These are phyloP conservation scores for Nasonia vitripennis DNA, from an alignment of 1,140 invertebrate species.

Conservation along the genomic window DNA sequence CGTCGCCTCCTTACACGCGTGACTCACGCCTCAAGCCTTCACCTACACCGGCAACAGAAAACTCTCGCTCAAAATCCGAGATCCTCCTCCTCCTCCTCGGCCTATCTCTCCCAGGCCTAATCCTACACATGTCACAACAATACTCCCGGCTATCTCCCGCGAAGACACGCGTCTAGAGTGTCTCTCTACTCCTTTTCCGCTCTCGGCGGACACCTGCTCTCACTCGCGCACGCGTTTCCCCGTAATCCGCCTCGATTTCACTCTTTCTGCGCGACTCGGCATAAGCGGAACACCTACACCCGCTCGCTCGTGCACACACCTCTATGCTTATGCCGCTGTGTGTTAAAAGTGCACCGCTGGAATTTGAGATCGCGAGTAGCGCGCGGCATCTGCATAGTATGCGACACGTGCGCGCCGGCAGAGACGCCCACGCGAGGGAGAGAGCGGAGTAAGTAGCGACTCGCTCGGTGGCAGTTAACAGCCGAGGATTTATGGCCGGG, in stretches of 20 bases:
- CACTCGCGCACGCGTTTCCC: slow-evolving; percentile 8
- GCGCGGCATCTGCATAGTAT: slow-evolving; percentile 39
- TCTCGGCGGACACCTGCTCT: slow-evolving; percentile 6
- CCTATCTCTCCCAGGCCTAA: background rate
- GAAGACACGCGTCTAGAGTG: slow-evolving; percentile 3
- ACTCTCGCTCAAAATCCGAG: background rate
- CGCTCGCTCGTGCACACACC: background rate
- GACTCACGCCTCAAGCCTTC: background rate
- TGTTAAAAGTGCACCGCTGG: slow-evolving; percentile 5
- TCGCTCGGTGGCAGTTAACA: background rate
- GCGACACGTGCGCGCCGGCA: slow-evolving; percentile 28
- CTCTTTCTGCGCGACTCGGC: slow-evolving; percentile 14
- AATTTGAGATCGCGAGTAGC: slow-evolving; percentile 34
- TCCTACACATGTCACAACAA: background rate
- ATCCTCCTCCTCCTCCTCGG: background rate
- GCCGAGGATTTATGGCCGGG: background rate
- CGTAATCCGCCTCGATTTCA: background rate
- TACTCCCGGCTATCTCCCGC: background rate
- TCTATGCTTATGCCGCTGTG: background rate
- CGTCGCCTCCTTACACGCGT: background rate
- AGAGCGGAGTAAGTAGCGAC: background rate
- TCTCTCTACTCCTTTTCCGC: slow-evolving; percentile 8
- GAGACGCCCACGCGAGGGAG: background rate
- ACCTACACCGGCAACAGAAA: background rate
- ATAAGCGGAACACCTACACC: background rate